These are phyloP conservation scores for Diuraphis noxia DNA, from an alignment of 1,140 invertebrate species.

Conservation along the genomic window DNA sequence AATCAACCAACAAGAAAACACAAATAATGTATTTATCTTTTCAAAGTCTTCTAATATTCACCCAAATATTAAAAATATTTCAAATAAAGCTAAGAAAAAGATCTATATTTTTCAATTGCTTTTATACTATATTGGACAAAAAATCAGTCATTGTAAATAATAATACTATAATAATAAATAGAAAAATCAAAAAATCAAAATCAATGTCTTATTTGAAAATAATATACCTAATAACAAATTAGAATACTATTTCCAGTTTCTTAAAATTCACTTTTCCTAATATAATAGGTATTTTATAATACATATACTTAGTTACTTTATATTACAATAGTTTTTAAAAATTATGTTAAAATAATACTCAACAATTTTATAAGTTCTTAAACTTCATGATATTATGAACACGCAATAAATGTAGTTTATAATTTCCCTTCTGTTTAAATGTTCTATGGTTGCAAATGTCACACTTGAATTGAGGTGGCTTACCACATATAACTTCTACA, in stretches of 20 bases:
- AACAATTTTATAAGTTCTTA: neutral
- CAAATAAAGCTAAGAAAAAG: neutral
- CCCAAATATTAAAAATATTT: neutral
- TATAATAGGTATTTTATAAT: too few relatives aligned
- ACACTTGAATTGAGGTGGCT: slow-evolving; percentile 64
- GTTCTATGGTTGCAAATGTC: slow-evolving; percentile 53
- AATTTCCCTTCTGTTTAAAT: slow-evolving; percentile 49
- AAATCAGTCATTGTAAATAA: neutral
- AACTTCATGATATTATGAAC: slow-evolving; percentile 31
- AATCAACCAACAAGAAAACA: neutral
- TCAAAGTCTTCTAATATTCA: neutral
- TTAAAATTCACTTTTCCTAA: too few relatives aligned
- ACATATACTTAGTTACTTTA: neutral
- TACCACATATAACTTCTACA: slow-evolving; percentile 63
- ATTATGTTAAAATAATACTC: too few relatives aligned
- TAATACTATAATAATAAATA: neutral
- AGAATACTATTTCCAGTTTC: neutral
- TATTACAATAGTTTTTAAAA: neutral
- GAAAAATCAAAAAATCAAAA: neutral
- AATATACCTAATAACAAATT: neutral
- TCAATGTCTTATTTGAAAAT: neutral
- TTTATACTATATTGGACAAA: neutral
- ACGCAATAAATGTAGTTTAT: slow-evolving; percentile 49
- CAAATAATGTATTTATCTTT: neutral
- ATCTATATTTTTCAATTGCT: neutral